A percentile compares a stretch with the other conserved stretches of the same genome.
These are phyloP conservation scores for Stenopsyche tienmushanensis DNA, from an alignment of 1,140 invertebrate species.

Conservation along the genomic window DNA sequence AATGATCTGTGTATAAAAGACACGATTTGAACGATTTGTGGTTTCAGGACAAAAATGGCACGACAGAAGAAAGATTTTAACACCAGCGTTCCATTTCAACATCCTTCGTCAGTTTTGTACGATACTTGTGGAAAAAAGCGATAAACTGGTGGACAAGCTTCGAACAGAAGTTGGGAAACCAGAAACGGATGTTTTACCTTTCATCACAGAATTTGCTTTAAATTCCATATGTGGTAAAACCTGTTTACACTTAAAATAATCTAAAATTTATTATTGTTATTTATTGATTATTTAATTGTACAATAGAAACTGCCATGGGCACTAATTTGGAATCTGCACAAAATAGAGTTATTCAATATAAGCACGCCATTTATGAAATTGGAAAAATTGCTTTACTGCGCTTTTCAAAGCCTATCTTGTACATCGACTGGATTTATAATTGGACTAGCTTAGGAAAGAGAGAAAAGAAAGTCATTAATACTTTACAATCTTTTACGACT, in stretches of 20 bases:
- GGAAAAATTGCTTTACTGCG: conserved; percentile 46
- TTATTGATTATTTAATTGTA: not conserved
- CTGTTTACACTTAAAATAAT: not conserved
- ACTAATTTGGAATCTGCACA: conserved; percentile 42
- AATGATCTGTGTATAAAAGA: not conserved
- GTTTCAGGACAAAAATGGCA: conserved; percentile 68
- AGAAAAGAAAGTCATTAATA: conserved; percentile 43
- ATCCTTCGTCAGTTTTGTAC: conserved; percentile 77
- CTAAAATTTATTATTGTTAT: not conserved
- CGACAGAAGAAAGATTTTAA: conserved; percentile 74
- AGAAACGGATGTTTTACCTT: conserved; percentile 41
- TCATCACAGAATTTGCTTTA: conserved; percentile 44
- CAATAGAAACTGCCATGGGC: conserved; percentile 47
- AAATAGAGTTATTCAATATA: conserved; percentile 44
- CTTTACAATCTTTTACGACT: conserved; percentile 45
- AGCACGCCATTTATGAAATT: conserved; percentile 48
- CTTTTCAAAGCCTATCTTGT: conserved; percentile 46
- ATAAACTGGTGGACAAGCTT: conserved; percentile 41
- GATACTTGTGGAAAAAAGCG: conserved; percentile 44
- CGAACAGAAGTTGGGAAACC: conserved; percentile 36
- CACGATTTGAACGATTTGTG: conserved; percentile 2
- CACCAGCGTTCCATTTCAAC: conserved; percentile 88
- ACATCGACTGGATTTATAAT: conserved; percentile 42
- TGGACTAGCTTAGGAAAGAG: conserved; percentile 36
- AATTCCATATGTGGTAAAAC: conserved; percentile 45